These are phyloP conservation scores for Scaptomyza cyrtandrae DNA, from an alignment of 2,888 invertebrate species.

Conservation along the genomic window DNA sequence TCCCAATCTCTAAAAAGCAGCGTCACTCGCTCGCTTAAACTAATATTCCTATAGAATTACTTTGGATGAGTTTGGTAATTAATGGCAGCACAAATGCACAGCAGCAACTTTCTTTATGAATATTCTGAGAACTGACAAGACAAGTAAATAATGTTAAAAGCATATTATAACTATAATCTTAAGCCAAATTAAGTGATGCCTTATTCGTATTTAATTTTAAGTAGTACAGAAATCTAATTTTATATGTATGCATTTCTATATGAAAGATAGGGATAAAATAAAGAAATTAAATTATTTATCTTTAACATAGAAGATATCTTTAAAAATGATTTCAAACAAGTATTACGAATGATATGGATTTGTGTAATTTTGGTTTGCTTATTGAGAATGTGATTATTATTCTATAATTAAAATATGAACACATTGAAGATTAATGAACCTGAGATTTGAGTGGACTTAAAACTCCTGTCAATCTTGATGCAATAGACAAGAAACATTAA, in stretches of 20 bases:
- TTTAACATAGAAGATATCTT: too few relatives aligned
- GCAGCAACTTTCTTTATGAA: constrained; percentile 16
- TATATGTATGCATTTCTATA: not conserved
- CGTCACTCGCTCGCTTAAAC: constrained; percentile 57
- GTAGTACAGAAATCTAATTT: not conserved
- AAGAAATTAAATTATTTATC: too few relatives aligned
- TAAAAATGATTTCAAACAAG: too few relatives aligned
- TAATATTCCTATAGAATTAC: constrained; percentile 78
- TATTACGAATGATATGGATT: too few relatives aligned
- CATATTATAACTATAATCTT: not conserved
- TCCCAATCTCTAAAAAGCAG: constrained; percentile 22
- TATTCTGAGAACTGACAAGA: constrained; percentile 6
- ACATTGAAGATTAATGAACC: not conserved
- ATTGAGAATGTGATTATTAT: not conserved
- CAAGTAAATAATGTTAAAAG: not conserved
- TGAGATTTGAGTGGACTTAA: constrained; percentile 11
- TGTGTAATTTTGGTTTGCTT: too few relatives aligned
- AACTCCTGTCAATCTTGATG: constrained; percentile 12
- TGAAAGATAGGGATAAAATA: too few relatives aligned
- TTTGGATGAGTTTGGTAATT: constrained; percentile 78
- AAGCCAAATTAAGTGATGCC: not conserved
- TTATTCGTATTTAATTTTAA: not conserved
- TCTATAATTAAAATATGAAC: too few relatives aligned
- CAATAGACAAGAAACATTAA: not conserved
- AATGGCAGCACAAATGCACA: constrained; percentile 48